Evolutionary conservation across 1,140 invertebrate genomes (phyloP), one percentile per base, ranked within the genome.

Genomic region (Druon quercuslanigerum): DNA sequence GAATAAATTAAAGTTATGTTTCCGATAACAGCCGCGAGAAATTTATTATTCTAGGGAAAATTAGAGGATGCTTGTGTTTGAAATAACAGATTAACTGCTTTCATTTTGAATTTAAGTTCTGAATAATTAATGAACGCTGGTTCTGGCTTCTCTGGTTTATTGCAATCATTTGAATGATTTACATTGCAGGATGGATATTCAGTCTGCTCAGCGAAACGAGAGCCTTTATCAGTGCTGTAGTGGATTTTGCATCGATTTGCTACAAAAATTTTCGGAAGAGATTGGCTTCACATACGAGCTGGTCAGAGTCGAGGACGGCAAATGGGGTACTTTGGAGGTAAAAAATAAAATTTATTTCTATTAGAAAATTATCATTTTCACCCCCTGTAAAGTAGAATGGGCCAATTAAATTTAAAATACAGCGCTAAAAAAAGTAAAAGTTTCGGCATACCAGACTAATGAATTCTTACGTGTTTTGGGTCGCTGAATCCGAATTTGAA

Each of bases 231-330:
- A 97, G 85, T 99, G 99, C 92, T 99, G 98, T 90, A 98, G 97
- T 75, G 99, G 99, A 16, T 98, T 99, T 90, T 99, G 98, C 91
- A 98, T 99, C 78, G 98, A 99, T 92, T 92, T 99, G 20, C 93
- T 99, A 66, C 95, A 96, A 86, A 97, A 96, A 89, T 95, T 97
- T 88, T 96, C 96, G 54, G 95, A 97, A 85, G 97, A 98, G 87
- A 93, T 99, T 70, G 97, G 97, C 25, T 99, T 99, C 92, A 98
- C 98, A 13, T 99, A 97, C 88, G 97, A 99, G 85, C 93, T 99
- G 66, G 95, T 97, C 51, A 93, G 98, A 79, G 98, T 99, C 0
- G 96, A 98, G 88, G 98, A 99, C 90, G 96, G 96, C 66, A 96
- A 96, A 85, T 99, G 98, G 97, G 98, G 98, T 74, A 97, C 96